A percentile compares a stretch with the other conserved stretches of the same genome.
These are phyloP conservation scores for Sterna hirundo DNA, from an alignment of 2,113 vertebrate genomes.

Conservation along the genomic window DNA sequence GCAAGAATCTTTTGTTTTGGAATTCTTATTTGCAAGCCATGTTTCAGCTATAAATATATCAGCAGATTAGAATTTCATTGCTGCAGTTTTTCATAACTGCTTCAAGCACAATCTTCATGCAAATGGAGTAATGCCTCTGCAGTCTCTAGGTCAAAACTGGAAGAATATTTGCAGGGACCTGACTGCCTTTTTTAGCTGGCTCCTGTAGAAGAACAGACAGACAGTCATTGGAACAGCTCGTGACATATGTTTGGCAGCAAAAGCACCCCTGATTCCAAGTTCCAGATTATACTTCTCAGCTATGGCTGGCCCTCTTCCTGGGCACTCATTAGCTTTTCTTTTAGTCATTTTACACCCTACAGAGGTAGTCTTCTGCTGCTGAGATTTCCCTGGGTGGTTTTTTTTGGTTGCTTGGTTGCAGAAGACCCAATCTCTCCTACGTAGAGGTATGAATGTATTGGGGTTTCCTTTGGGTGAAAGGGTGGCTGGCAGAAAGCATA, in stretches of 20 bases:
- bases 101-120: background rate
- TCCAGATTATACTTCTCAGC: background rate
- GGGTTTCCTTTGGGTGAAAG: background rate
- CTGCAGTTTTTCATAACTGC: background rate
- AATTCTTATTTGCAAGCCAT: background rate
- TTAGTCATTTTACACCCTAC: background rate
- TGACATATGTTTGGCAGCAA: slow-evolving; percentile 14
- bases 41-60: slow-evolving; percentile 5
- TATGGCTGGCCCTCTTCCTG: slow-evolving; percentile 2
- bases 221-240: background rate
- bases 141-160: background rate
- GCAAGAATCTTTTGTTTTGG: background rate
- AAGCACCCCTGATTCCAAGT: background rate
- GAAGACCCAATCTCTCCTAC: background rate
- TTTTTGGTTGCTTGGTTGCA: background rate
- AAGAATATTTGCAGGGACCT: background rate
- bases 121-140: slow-evolving; percentile 25
- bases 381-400: background rate
- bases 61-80: slow-evolving; percentile 7
- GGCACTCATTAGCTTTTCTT: slow-evolving; percentile 4
- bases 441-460: background rate
- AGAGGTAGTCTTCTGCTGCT: background rate
- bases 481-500: background rate
- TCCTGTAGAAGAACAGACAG: background rate
- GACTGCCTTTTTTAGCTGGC: slow-evolving; percentile 8